Base-by-base conservation (phyloP, 2,797 vertebrate genomes). In the Sebastes iracundus region DNA sequence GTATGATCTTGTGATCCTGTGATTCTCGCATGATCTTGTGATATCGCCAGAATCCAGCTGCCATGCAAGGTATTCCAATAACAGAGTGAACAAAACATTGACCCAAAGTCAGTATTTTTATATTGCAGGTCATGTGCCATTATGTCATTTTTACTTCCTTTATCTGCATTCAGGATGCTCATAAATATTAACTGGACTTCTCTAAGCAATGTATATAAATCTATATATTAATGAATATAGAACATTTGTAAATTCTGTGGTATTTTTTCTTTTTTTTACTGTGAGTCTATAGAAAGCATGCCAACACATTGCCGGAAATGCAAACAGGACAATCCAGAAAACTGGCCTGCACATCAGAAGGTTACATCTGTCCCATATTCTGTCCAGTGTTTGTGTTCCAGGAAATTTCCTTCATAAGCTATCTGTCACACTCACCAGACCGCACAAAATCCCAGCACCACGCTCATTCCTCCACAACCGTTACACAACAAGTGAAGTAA, bases 361-460 rank as follows among this genome's bases (percentile, higher is more conserved):
- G 14, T 69, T 75, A 62, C 32, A 63, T 72, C 33, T 59, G 60
- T 62, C 67, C 28, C 53, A 56, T 71, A 72, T 32, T 75, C 35
- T 59, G 60, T 60, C 22, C 38, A 67, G 35, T 71, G 55, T 64
- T 46, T 64, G 32, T 38, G 13, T 77, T 77, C 58, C 35, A 55
- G 38, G 22, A 67, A 20, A 80, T 59, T 67, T 75, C 38, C 60
- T 72, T 72, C 30, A 55, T 81, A 61, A 60, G 64, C 49, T 56
- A 33, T 67, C 25, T 42, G 12, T 78, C 62, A 63, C 16, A 65
- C 8, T 58, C 62, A 60, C 49, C 25, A 81, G 16, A 73, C 28
- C n/a, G 1, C 32, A 62, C 11, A 61, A 11, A 22, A 52, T 35
- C 38, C 12, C 22, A 63, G n/a, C 35, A 62, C 6, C 58, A 12